phyloP scores from a whole-genome alignment of 2,797 vertebrate species.

The Aulostomus chinensis region DNA sequence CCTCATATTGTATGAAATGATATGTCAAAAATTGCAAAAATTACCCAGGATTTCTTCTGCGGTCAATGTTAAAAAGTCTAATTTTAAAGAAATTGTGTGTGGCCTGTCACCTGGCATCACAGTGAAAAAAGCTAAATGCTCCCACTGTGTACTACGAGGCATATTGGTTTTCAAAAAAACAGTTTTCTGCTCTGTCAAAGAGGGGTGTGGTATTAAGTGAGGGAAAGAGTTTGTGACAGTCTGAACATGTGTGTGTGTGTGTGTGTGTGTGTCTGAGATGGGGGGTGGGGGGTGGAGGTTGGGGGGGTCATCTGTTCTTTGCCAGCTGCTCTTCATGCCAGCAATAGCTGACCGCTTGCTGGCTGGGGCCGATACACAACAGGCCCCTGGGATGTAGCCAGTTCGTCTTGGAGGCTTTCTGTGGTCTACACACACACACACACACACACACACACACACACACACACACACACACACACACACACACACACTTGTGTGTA shows the following conservation, averaged over 20 bases:
- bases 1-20: conserved; percentile 11
- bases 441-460: conserved; percentile 23
- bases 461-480: conserved; percentile 18
- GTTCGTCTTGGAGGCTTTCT: conserved; percentile 36
- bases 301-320: conserved; percentile 32
- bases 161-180: conserved; percentile 35
- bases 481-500: conserved; percentile 39
- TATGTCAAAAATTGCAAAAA: too few species aligned
- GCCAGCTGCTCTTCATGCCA: conserved; percentile 65
- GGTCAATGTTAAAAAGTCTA: conserved; percentile 7
- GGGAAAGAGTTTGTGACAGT: conserved; percentile 39
- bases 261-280: conserved; percentile 10
- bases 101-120: conserved; percentile 38
- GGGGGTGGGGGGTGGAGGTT: too few species aligned
- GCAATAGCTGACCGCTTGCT: conserved; percentile 68
- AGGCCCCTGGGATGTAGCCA: conserved; percentile 53
- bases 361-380: conserved; percentile 50
- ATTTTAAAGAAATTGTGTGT: conserved; percentile 34
- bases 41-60: conserved; percentile 7
- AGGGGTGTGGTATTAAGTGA: conserved; percentile 55
- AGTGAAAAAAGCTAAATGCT: conserved; percentile 39
- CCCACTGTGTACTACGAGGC: conserved; percentile 29
- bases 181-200: conserved; percentile 25
- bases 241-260: conserved; percentile 27
- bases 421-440: conserved; percentile 20